Base-by-base conservation (phyloP, 2,888 invertebrate species). In the Thumatha senex region DNA sequence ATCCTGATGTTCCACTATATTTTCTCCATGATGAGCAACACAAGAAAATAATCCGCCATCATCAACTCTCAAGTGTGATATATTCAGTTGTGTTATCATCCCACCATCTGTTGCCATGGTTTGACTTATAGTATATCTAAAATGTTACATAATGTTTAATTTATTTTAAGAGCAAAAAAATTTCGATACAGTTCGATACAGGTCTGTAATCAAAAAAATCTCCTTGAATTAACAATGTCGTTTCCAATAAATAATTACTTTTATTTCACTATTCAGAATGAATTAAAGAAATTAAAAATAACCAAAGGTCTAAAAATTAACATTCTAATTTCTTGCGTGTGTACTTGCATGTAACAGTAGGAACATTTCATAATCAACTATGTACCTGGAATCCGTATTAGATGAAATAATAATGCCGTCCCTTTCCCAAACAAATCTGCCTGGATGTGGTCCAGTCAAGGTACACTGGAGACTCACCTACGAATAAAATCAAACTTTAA, bases 11-110 rank as follows among this genome's bases (percentile, higher is more conserved):
- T 68, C 70, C 11, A 82, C 57, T 0, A 75, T 54, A 5, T 42
- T 75, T 0, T 90, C 90, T 0, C 84, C 89, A 40, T 87, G 82
- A 18, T 87, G 82, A 0, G 93, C 94, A 0, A 89, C 78, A 65
- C 95, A 95, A 0, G 93, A 89, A 70, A 93, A 94, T 11, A 93
- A 75, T 0, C 94, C 94, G 0, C 94, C 94, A 61, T 94, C 94
- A n/a, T 93, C 92, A 0, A 93, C 92, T 54, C 92, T 82, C 13
- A 90, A 76, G 14, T 91, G 88, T 15, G 93, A 92, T 67, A 93
- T 92, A 76, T 93, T 93, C 4, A 93, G 80, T 38, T 89, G 88
- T 0, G 82, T 79, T 7, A 79, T 61, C 0, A 89, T 82, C 0
- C 84, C 87, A 1, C 86, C 84, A 11, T 86, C 86, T 0, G 80